Evolutionary conservation across 2,888 invertebrate genomes (phyloP), one percentile per base, ranked within the genome.

Genomic region (Harpalus rubripes): DNA sequence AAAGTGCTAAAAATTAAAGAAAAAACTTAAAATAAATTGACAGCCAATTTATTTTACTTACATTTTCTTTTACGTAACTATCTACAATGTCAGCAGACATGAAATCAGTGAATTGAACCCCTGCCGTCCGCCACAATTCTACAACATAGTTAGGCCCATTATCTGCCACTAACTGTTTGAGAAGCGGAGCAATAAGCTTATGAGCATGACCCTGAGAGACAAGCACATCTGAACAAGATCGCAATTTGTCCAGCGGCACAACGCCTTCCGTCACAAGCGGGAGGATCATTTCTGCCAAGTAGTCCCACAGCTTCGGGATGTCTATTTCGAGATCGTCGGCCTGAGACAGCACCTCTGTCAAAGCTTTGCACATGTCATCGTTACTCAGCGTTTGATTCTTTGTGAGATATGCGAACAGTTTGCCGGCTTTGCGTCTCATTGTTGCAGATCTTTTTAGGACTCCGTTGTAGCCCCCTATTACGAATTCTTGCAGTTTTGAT

Each of bases 301-400:
- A 96, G 86, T 94, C 93, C 94, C 96, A 97, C 86, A 97, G 92
- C 91, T 94, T 95, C 52, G 98, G 98, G 90, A 97, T 95, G 93
- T 98, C 98, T 87, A 97, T 94, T 87, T 93, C 93, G 87, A 96
- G 92, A 88, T 98, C 98, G 86, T 95, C 94, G 12, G 95, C 95
- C 87, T 90, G 88, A 86, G 94, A 93, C 85, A 96, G 91, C 85
- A 95, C 93, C 88, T 95, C 94, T 86, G 92, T 92, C 85, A 97
- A 91, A 91, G 93, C 94, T 85, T 89, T 88, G 81, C 92, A 90
- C 87, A 93, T 93, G 85, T 91, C 90, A 16, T 92, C 91, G 16
- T 92, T 87, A n/a, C 88, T 44, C 10, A 44, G 44, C 5, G 44
- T 44, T 44, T 44, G 44, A 10, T 44, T 44, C 10, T 44, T 44